Base-by-base conservation (phyloP, 2,888 invertebrate genomes). In the Endomychus coccineus region DNA sequence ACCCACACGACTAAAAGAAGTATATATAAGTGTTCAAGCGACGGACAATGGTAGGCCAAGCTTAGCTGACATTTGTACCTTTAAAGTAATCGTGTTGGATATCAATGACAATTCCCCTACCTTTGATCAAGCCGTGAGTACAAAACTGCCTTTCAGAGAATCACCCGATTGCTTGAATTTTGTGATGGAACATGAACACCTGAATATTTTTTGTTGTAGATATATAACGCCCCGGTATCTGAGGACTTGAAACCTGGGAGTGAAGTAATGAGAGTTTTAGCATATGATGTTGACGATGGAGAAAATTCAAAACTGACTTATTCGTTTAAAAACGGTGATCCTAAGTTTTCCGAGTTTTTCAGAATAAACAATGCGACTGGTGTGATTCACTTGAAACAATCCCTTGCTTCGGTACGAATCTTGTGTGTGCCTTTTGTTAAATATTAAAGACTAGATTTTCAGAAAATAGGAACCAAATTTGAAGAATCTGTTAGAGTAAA, bases 31-130 rank as follows among this genome's bases (percentile, higher is more conserved):
- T 17, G 87, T 95, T 4, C 79, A 88, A 61, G 96, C 91, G 0
- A 87, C 85, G 39, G 96, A 96, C 68, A 87, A 92, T 62, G 96
- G 95, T 1, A 77, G 80, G 48, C 91, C 92, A 1, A 81, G 83
- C 29, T 70, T 96, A 34, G 90, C 90, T 52, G 92, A 92, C 55
- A 86, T 90, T 36, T 96, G 96, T 66, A 91, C 91, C 3, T 87
- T 96, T 62, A 87, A 84, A 70, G 86, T 94, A 36, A 78, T 81
- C 44, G 85, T 95, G 46, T 80, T 79, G 56, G 96, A 96, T 67
- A 80, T 90, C 58, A 97, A 97, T 68, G 96, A 97, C 64, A 95
- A 95, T 59, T 70, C 68, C 10, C 86, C 86, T 3, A 77, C 80
- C 50, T 83, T 85, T 67, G 85, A 86, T 62, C 81, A 81, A 79